Evolutionary conservation across 2,797 vertebrate species (phyloP), one percentile per base, ranked within the genome.

Genomic region (Mustela erminea): DNA sequence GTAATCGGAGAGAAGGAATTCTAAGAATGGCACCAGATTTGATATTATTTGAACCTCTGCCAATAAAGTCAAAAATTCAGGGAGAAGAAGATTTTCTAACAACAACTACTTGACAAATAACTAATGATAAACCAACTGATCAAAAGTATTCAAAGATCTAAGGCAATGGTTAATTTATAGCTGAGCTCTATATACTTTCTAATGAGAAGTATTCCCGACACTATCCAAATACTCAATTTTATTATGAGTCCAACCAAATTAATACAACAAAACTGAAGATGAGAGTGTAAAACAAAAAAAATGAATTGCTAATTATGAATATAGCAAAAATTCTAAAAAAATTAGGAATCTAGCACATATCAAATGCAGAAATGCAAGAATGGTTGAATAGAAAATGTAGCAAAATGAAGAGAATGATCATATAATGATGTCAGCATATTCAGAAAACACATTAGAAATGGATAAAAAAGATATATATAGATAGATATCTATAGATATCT

Each of bases 11-110:
- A 25, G 27, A 68, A 3, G 38, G 13, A 93, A 43, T 90, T 93
- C 62, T 27, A 60, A 56, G 14, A 77, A 46, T 17, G 10, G 7
- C 3, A 78, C 10, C 1, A 54, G 70, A 32, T 83, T 95, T 7
- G 60, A 41, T 84, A 56, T 27, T 46, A 52, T 54, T 4, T 46
- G 60, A 54, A 84, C 4, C 3, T 49, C 38, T 64, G 5, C 11
- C 77, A 77, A 68, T 10, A 68, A 96, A 92, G 29, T 70, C 60
- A 72, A 72, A 92, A 89, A 27, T 62, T 70, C 38, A 70, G 52
- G 8, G 14, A 27, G 46, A 62, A 84, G 25, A 56, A 84, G 25
- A 43, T 41, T 83, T 77, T 85, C 54, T 72, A 80, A 88, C 64
- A 58, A 32, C 43, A 56, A 75, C 41, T 85, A n/a, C 81, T 75